phyloP scores from a whole-genome alignment of 2,888 invertebrate genomes.

The Muschampia plurimacula region DNA sequence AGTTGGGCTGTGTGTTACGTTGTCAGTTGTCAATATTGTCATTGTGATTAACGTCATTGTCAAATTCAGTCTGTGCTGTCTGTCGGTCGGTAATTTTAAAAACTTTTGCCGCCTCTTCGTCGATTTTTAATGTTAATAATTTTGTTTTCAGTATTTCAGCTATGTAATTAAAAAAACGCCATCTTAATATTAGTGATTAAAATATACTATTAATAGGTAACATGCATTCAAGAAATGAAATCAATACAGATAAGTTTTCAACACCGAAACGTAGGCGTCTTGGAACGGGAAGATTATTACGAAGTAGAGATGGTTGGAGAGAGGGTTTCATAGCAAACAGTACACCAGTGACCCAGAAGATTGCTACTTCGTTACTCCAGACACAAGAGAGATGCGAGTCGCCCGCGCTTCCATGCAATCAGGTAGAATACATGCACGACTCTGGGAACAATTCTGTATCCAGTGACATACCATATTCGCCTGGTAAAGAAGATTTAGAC shows the following conservation, averaged over 20 bases:
- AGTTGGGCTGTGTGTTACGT: too few relatives aligned
- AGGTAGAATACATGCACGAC: slow-evolving; percentile 72
- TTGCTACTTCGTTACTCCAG: slow-evolving; percentile 37
- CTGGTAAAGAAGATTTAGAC: slow-evolving; percentile 56
- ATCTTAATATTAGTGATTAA: not conserved
- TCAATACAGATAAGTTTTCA: slow-evolving; percentile 49
- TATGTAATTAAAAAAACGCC: not conserved
- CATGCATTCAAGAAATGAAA: slow-evolving; percentile 53
- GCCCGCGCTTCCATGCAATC: slow-evolving; percentile 75
- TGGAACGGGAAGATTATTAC: slow-evolving; percentile 58
- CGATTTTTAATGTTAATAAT: too few relatives aligned
- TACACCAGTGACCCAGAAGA: slow-evolving; percentile 55
- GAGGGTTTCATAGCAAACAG: slow-evolving; percentile 40
- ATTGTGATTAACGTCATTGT: too few relatives aligned
- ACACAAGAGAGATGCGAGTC: slow-evolving; percentile 62
- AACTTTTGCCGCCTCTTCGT: too few relatives aligned
- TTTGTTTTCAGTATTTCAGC: not conserved
- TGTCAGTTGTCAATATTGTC: too few relatives aligned
- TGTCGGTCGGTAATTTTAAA: too few relatives aligned
- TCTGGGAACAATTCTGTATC: slow-evolving; percentile 59
- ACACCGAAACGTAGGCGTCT: slow-evolving; percentile 75
- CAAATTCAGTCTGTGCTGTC: too few relatives aligned
- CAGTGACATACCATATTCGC: slow-evolving; percentile 62
- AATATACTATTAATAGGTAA: not conserved
- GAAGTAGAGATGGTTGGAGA: slow-evolving; percentile 37